Evolutionary conservation across 2,797 vertebrate species (phyloP).

Genomic region (Anas bernieri): DNA sequence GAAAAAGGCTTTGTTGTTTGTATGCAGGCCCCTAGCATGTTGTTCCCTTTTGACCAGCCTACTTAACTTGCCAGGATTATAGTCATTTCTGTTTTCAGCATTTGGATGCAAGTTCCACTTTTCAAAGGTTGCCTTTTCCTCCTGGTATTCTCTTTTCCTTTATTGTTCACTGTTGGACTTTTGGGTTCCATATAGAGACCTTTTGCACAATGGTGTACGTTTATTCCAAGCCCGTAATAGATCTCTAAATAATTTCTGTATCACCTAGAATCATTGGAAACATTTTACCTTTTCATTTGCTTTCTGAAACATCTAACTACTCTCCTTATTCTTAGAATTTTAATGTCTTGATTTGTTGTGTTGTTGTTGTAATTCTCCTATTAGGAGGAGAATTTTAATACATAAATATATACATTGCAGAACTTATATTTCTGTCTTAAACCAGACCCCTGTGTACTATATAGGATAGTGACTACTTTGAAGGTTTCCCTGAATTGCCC

Average conservation of each 20-base stretch:
- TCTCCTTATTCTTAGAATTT: neutral
- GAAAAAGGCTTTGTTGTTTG: conserved; percentile 42
- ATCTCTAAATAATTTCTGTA: neutral
- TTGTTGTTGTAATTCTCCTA: neutral
- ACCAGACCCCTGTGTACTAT: accelerated
- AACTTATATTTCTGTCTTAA: neutral
- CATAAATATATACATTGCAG: neutral
- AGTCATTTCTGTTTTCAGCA: neutral
- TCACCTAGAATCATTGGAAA: neutral
- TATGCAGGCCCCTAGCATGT: neutral
- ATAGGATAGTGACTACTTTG: neutral
- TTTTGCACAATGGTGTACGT: neutral
- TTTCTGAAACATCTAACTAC: neutral
- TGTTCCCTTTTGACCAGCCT: neutral
- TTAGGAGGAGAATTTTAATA: neutral
- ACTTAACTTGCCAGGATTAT: neutral
- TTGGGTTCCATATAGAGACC: neutral
- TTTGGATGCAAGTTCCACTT: neutral
- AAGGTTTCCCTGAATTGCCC: neutral
- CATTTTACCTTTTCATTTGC: neutral
- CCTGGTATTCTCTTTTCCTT: neutral
- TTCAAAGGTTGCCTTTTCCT: neutral
- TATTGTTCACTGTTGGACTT: neutral
- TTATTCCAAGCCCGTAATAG: neutral
- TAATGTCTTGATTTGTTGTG: neutral